Base-by-base conservation (phyloP, 35 echinoderm and acorn worm genomes). In the Patiria miniata region DNA sequence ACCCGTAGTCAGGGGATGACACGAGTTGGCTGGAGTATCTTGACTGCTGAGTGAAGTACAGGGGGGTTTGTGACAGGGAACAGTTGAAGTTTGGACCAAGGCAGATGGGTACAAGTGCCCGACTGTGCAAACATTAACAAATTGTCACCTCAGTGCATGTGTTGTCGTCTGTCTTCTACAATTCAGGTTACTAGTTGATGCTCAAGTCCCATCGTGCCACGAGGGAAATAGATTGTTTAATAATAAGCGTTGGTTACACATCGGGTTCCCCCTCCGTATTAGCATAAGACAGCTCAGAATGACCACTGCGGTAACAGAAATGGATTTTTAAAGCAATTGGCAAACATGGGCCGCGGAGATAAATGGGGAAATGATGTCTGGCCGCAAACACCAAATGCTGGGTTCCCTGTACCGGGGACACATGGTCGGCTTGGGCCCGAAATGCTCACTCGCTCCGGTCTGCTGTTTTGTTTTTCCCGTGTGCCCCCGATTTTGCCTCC, bases 41-140 rank as follows among this genome's bases (percentile, higher is more conserved):
- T 73, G 65, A 73, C 65, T 73, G 14, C 65, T 30, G 29, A 12
- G 2, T 73, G 14, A 69, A 73, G 65, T 73, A 23, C 65, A 0
- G 57, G 19, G 18, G 5, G 14, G 21, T 73, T 2, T 73, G 26
- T 73, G 29, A 26, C 65, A 0, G 29, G 65, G n/a, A 5, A 23
- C 65, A 26, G 34, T 73, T 73, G 65, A 73, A 73, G 65, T 73
- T 36, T 73, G 65, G 65, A 73, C 65, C 65, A 73, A 32, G 15
- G 26, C 26, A 73, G 65, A 73, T 73, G 30, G 65, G 29, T 26
- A 9, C 4, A 12, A 47, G 42, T 47, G 42, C 42, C 42, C 29
- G 2, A 16, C 30, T 73, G 8, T 32, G 65, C 9, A 73, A 22
- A 73, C 65, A 73, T 73, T 73, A 73, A 73, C 65, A 73, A 73